phyloP scores from a whole-genome alignment of 2,797 vertebrate species.

The Petrocephalus schoutedeni region DNA sequence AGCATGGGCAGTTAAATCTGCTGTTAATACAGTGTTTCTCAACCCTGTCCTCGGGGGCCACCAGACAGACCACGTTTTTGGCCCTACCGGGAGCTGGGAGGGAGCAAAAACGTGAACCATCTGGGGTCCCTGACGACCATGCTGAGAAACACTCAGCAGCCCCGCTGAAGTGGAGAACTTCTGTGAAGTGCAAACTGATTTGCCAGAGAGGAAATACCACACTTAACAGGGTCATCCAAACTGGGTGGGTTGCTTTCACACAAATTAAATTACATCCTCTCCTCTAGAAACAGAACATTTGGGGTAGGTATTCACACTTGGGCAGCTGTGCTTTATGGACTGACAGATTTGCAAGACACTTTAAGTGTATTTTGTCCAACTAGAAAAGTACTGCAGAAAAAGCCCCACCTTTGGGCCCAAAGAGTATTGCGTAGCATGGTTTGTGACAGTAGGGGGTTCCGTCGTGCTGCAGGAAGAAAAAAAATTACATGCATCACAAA shows the following conservation, averaged over 20 bases:
- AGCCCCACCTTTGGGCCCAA: conserved; percentile 57
- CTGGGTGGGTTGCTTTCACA: background rate
- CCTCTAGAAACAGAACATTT: background rate
- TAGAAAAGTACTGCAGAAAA: background rate
- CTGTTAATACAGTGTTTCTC: background rate
- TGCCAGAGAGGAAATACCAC: background rate
- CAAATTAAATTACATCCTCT: background rate
- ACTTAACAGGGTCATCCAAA: background rate
- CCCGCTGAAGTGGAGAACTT: background rate
- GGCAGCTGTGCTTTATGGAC: background rate
- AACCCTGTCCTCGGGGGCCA: background rate
- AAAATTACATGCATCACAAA: background rate
- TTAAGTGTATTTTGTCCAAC: background rate
- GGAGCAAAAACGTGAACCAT: background rate
- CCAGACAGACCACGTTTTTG: background rate
- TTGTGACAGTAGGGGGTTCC: conserved; percentile 64
- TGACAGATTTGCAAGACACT: background rate
- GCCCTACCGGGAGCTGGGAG: background rate
- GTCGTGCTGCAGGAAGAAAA: conserved; percentile 51
- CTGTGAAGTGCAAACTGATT: background rate
- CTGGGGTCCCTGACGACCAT: background rate
- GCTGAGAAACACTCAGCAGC: background rate
- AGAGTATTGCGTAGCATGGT: conserved; percentile 62
- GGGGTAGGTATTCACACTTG: background rate
- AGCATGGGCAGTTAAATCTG: background rate